Conservation (phyloP, 2,113 vertebrate genomes). For the Pycnonotus jocosus region DNA sequence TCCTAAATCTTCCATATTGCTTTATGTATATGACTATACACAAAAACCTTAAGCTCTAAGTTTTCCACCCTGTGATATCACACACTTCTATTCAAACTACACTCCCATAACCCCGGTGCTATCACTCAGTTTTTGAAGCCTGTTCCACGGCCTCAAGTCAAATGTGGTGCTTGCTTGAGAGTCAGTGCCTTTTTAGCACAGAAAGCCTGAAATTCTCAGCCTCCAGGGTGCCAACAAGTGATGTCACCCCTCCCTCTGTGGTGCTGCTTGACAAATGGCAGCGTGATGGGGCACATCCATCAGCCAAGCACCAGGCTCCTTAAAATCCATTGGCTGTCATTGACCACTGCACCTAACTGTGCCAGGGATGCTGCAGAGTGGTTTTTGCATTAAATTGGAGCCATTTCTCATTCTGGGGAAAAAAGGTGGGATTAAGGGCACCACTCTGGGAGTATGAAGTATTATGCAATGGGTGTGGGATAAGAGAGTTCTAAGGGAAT, state of each 20-base stretch:
- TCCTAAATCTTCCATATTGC: too few species aligned
- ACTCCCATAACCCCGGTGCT: too few species aligned
- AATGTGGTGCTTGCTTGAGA: too few species aligned
- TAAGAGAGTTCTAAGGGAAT: neutral
- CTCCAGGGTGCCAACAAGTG: too few species aligned
- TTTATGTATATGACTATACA: too few species aligned
- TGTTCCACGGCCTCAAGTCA: too few species aligned
- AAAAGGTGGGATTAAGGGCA: neutral
- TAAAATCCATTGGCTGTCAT: neutral
- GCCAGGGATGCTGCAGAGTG: neutral
- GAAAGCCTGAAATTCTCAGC: too few species aligned
- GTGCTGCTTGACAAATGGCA: fast-evolving
- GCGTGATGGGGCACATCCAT: neutral
- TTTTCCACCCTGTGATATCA: too few species aligned
- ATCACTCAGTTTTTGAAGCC: too few species aligned
- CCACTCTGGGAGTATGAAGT: neutral
- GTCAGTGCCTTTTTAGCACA: too few species aligned
- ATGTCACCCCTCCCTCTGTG: fast-evolving
- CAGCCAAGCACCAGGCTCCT: neutral
- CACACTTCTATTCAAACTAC: too few species aligned
- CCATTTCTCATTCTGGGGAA: constrained; percentile 1
- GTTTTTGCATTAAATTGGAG: constrained; percentile 22
- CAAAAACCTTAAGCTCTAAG: too few species aligned
- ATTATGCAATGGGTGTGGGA: neutral
- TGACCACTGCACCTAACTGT: neutral